Evolutionary conservation across 2,888 invertebrate genomes (phyloP).

Genomic region (Volucella inanis): DNA sequence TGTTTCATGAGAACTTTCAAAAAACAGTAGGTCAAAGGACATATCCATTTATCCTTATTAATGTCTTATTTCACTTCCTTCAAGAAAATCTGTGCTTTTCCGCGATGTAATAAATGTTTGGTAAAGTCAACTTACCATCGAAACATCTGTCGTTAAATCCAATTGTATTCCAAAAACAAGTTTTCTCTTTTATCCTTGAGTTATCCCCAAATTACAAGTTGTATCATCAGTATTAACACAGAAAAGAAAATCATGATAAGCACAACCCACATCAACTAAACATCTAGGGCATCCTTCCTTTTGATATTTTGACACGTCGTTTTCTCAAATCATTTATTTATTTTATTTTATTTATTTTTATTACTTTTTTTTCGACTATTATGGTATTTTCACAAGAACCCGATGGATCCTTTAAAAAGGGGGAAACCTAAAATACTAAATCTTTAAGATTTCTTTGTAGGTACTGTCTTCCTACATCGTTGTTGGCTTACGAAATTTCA

Average conservation of each 20-base stretch:
- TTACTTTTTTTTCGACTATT: background rate
- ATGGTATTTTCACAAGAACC: constrained; percentile 18
- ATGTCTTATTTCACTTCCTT: constrained; percentile 27
- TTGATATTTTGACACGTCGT: background rate
- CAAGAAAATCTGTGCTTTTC: constrained; percentile 50
- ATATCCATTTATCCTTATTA: constrained; percentile 10
- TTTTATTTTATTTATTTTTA: too few species aligned
- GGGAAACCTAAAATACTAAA: background rate
- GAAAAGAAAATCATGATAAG: background rate
- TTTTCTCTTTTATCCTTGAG: constrained; percentile 31
- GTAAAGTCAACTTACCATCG: constrained; percentile 16
- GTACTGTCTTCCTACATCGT: constrained; percentile 4
- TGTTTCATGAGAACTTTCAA: background rate
- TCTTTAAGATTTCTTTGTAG: constrained; percentile 8
- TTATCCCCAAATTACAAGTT: constrained; percentile 2
- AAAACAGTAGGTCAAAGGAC: constrained; percentile 23
- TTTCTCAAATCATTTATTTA: too few species aligned
- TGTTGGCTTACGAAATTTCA: background rate
- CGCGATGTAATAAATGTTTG: background rate
- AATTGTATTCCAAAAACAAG: constrained; percentile 33
- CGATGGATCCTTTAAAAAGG: background rate
- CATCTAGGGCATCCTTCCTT: background rate
- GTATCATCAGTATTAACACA: constrained; percentile 4
- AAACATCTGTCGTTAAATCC: constrained; percentile 14
- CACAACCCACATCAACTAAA: background rate